These are phyloP conservation scores for Trematocara stigmaticum DNA, from an alignment of 2,113 vertebrate species.

Conservation along the genomic window DNA sequence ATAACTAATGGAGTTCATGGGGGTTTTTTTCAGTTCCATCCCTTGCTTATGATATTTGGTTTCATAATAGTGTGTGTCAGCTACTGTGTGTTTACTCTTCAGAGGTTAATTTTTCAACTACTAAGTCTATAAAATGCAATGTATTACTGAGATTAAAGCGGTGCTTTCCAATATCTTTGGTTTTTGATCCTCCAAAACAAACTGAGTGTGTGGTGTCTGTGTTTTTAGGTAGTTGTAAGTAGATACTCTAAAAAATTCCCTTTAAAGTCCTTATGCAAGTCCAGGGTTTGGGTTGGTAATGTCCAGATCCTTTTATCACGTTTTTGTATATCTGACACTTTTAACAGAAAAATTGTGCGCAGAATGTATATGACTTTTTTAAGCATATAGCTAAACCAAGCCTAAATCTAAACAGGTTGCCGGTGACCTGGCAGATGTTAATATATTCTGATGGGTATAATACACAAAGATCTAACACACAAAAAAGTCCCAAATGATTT, in stretches of 20 bases:
- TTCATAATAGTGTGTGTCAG: neutral
- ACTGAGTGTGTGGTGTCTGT: neutral
- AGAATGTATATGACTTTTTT: neutral
- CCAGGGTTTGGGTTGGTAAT: neutral
- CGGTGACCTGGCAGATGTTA: neutral
- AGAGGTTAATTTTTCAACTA: neutral
- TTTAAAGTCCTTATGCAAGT: neutral
- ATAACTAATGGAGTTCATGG: neutral
- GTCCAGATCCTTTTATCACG: neutral
- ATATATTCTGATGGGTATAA: neutral
- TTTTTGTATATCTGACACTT: neutral
- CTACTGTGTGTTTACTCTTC: neutral
- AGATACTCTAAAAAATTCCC: neutral
- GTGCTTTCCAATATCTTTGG: neutral
- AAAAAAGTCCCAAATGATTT: neutral
- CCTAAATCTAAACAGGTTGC: neutral
- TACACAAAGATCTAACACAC: neutral
- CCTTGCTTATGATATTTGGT: neutral
- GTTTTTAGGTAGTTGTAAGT: neutral
- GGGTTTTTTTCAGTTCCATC: neutral
- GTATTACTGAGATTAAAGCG: neutral
- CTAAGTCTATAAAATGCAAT: neutral
- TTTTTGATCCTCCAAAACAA: neutral
- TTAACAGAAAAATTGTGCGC: neutral
- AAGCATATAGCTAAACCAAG: neutral